Conservation (phyloP, 1,140 invertebrate species). For the Seison nebaliae region DNA sequence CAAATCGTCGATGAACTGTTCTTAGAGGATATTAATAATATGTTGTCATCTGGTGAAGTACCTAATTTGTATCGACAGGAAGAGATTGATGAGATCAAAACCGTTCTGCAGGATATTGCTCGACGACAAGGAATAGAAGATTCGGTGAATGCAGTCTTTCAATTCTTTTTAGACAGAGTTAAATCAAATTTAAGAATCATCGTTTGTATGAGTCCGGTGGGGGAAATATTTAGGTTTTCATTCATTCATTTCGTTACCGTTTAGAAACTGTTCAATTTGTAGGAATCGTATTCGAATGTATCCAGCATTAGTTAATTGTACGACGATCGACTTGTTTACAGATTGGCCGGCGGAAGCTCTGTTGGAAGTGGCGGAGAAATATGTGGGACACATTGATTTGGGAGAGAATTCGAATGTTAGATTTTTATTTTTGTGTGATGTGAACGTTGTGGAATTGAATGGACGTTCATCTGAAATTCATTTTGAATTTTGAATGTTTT, state of each 20-base stretch:
- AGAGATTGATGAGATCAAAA: conserved; percentile 39
- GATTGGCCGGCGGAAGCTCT: conserved; percentile 60
- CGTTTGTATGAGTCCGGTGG: conserved; percentile 56
- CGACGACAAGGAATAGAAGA: conserved; percentile 38
- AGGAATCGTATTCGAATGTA: conserved; percentile 52
- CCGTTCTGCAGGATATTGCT: conserved; percentile 37
- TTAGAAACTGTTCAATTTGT: conserved; percentile 24
- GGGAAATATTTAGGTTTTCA: conserved; percentile 35
- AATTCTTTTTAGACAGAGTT: conserved; percentile 46
- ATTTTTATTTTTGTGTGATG: too few species aligned
- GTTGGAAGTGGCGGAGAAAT: conserved; percentile 39
- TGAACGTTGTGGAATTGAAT: too few species aligned
- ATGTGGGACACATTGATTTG: conserved; percentile 18
- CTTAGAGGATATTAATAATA: conserved; percentile 28
- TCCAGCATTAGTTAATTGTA: conserved; percentile 51
- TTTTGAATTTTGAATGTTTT: not conserved
- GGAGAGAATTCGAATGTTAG: conserved; percentile 10
- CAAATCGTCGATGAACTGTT: conserved; percentile 31
- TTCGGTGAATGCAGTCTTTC: conserved; percentile 17
- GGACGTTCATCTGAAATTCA: not conserved
- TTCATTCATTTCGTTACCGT: not conserved
- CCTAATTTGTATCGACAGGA: conserved; percentile 28
- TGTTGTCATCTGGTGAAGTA: conserved; percentile 28
- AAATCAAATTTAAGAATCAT: conserved; percentile 48
- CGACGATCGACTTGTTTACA: conserved; percentile 60